Percentiles rank a stretch among this genome's conserved stretches.
Evolutionary conservation across 2,888 invertebrate species (phyloP).

Genomic region (Uropetala carovei): DNA sequence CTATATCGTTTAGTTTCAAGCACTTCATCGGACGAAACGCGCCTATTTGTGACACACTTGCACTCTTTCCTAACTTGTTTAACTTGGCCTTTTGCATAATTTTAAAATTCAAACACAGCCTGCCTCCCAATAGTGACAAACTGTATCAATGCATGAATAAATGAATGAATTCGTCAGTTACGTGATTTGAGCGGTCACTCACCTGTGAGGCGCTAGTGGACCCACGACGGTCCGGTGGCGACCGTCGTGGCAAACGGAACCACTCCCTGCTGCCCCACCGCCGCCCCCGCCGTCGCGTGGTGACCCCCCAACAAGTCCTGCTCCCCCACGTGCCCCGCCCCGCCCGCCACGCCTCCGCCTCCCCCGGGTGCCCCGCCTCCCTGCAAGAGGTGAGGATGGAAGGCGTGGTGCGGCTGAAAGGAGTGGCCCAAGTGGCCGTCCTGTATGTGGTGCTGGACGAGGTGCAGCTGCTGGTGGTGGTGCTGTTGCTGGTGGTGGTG

Average conservation of each 20-base stretch:
- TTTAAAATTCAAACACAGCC: not conserved
- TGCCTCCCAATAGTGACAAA: not conserved
- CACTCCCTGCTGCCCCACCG: constrained; percentile 64
- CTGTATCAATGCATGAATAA: not conserved
- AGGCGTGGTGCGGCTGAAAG: constrained; percentile 53
- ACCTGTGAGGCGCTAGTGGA: constrained; percentile 67
- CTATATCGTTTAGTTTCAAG: too few species aligned
- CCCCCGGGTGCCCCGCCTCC: constrained; percentile 6
- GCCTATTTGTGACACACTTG: too few species aligned
- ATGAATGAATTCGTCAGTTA: not conserved
- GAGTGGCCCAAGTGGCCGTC: constrained; percentile 26
- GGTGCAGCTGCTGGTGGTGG: constrained; percentile 76
- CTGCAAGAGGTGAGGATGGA: constrained; percentile 36
- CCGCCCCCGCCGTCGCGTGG: constrained; percentile 31
- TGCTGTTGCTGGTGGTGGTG: constrained; percentile 74
- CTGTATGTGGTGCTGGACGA: constrained; percentile 62
- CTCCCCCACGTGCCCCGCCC: constrained; percentile 14
- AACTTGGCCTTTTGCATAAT: too few species aligned
- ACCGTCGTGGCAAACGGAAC: constrained; percentile 65
- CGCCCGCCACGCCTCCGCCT: not conserved
- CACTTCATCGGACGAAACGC: too few species aligned
- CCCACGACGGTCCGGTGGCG: constrained; percentile 68
- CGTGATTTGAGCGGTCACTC: not conserved
- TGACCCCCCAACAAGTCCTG: constrained; percentile 51
- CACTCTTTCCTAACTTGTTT: too few species aligned